phyloP scores from a whole-genome alignment of 2,113 vertebrate genomes.

The Trogon melanurus region DNA sequence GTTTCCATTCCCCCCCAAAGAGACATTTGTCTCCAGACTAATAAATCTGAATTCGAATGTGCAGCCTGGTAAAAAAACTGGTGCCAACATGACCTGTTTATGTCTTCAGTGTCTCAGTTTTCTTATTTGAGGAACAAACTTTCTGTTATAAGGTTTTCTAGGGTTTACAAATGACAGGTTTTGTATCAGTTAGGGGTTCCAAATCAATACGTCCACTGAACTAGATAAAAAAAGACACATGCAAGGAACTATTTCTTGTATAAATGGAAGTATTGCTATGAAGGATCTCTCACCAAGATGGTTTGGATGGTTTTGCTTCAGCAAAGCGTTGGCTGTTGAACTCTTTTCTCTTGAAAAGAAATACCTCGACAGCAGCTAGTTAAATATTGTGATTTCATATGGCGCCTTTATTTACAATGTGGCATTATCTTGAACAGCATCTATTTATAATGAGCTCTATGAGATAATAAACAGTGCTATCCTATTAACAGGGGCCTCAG shows the following conservation, averaged over 20 bases:
- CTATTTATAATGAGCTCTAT: conserved; percentile 60
- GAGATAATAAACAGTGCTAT: conserved; percentile 64
- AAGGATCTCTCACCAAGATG: background rate
- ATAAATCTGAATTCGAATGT: conserved; percentile 14
- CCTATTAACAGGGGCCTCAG: conserved; percentile 34
- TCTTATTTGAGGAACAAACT: background rate
- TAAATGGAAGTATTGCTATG: background rate
- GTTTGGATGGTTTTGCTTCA: background rate
- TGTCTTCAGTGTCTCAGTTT: background rate
- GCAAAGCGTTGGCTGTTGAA: background rate
- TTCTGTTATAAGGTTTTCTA: background rate
- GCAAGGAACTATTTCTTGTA: background rate
- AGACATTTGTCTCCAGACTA: conserved; percentile 37
- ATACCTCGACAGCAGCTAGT: conserved; percentile 33
- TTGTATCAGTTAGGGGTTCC: background rate
- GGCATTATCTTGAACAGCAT: conserved; percentile 52
- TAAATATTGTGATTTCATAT: conserved; percentile 61
- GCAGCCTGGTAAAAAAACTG: background rate
- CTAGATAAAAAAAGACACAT: background rate
- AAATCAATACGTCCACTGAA: background rate
- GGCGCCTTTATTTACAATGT: conserved; percentile 46
- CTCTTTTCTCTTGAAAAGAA: conserved; percentile 29
- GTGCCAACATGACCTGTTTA: background rate
- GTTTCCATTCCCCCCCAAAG: conserved; percentile 11
- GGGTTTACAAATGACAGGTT: background rate